A percentile compares a stretch with the other conserved stretches of the same genome.
Conservation (phyloP, 2,888 invertebrate species). For the Sturmia bella region DNA sequence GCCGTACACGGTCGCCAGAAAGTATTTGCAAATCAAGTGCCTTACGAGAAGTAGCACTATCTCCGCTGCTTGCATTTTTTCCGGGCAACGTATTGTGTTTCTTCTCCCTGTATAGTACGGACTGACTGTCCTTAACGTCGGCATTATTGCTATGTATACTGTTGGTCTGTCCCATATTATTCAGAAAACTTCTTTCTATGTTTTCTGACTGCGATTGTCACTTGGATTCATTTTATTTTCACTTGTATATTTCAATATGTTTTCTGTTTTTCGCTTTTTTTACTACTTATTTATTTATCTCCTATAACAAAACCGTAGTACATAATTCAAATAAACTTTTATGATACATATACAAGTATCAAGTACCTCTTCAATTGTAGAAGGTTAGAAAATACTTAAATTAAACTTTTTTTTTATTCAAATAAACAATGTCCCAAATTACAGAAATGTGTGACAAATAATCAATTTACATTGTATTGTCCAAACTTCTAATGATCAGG, state of each 20-base stretch:
- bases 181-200: slow-evolving; percentile 50
- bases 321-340: too few species aligned
- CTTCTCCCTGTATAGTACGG: slow-evolving; percentile 57
- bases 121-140: slow-evolving; percentile 50
- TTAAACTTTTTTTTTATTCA: too few species aligned
- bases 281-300: too few species aligned
- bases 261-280: too few species aligned
- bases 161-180: slow-evolving; percentile 67
- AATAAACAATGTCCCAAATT: too few species aligned
- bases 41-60: slow-evolving; percentile 30
- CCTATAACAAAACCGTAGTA: too few species aligned
- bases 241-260: slow-evolving; percentile 21
- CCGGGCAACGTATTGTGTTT: slow-evolving; percentile 58
- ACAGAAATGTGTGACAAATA: too few species aligned
- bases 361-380: too few species aligned
- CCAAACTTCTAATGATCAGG: too few species aligned
- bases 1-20: slow-evolving; percentile 55
- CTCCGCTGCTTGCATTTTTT: slow-evolving; percentile 37
- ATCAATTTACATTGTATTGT: too few species aligned
- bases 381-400: too few species aligned
- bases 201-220: slow-evolving; percentile 41
- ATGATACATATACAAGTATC: too few species aligned
- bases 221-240: slow-evolving; percentile 53
- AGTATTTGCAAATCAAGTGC: slow-evolving; percentile 41
- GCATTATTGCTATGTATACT: slow-evolving; percentile 55